Base-by-base conservation (phyloP, 2,797 vertebrate genomes). In the Lepidocolaptes lacrymiger region DNA sequence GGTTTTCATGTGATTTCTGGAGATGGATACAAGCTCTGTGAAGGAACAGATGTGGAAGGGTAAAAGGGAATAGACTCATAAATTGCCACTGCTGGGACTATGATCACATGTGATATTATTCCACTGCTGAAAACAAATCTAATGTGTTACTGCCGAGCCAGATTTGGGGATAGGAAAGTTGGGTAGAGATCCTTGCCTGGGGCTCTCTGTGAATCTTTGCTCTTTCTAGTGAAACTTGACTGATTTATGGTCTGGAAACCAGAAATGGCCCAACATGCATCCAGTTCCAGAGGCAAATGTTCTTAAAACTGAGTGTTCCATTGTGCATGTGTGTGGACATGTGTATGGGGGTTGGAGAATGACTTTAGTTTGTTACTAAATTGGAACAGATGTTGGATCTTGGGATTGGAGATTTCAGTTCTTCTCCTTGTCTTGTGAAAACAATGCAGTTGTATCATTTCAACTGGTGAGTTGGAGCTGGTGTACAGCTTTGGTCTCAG, bases 231-330 rank as follows among this genome's bases (percentile, higher is more conserved):
- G 76, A 92, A 95, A 89, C 36, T 48, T 51, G 37, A 71, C 46
- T 88, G 93, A 95, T 96, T 94, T 94, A 93, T 85, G 36, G n/a
- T 82, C 77, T 94, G 82, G 85, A 92, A 94, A 71, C n/a, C 81
- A 88, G 49, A 93, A 88, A 61, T 82, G 67, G 44, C 77, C 66
- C 74, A 89, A 81, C 14, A 44, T 43, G 56, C 71, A 94, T 92
- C 54, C 79, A 92, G 56, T 82, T 95, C 58, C 84, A 88, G 68
- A 93, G 82, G 63, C 89, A 75, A 94, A 89, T 87, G 72, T 93
- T 94, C 90, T 93, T 88, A 81, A 94, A 95, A 90, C 6, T 39
- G 78, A 92, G 77, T 76, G 77, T 86, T 91, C 87, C 76, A 83
- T 87, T 88, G 58, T 93, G 68, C 4, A 4, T 89, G 55, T 92